Evolutionary conservation across 2,797 vertebrate species (phyloP).

Genomic region (Gallinago nigripennis): DNA sequence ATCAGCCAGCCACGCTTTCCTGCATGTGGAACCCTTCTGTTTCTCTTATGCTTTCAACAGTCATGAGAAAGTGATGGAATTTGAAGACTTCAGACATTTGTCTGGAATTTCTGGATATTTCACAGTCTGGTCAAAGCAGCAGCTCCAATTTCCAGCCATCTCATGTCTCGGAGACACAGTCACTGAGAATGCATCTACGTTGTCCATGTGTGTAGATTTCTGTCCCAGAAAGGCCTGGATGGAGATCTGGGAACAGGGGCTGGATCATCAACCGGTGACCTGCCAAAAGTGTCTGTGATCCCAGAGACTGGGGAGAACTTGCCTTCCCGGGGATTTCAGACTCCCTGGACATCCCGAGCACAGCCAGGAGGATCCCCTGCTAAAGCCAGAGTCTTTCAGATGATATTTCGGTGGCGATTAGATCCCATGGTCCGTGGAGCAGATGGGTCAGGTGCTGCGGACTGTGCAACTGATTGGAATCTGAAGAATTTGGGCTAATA

Average conservation of each 20-base stretch:
- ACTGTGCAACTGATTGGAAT: conserved; percentile 50
- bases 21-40: neutral
- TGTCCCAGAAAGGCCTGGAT: neutral
- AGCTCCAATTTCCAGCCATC: neutral
- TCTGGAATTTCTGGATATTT: neutral
- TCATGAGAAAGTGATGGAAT: neutral
- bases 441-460: neutral
- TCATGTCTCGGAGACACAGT: neutral
- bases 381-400: neutral
- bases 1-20: neutral
- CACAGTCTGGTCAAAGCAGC: neutral
- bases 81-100: neutral
- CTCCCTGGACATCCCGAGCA: neutral
- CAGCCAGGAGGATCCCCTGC: neutral
- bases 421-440: neutral
- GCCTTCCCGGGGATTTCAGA: too few species aligned
- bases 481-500: conserved; percentile 57
- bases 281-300: neutral
- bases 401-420: neutral
- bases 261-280: rapidly evolving
- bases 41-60: neutral
- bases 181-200: rapidly evolving
- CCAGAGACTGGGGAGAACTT: rapidly evolving
- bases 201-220: rapidly evolving
- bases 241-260: neutral